A percentile compares a stretch with the other conserved stretches of the same genome.
Evolutionary conservation across 2,888 invertebrate species (phyloP).

Genomic region (Cybosia mesomella): DNA sequence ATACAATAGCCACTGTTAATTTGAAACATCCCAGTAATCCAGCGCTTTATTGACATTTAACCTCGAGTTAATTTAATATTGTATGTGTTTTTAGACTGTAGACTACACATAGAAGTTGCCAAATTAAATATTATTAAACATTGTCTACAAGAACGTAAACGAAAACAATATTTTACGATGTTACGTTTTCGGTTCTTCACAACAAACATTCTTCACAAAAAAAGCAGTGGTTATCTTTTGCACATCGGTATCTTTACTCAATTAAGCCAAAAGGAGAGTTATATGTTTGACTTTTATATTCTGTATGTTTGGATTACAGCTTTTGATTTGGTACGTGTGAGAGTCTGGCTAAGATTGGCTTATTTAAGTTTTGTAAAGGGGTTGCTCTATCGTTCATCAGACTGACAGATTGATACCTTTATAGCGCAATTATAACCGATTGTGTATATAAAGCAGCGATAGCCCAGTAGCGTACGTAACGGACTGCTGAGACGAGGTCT

Average conservation of each 20-base stretch:
- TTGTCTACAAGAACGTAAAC: background rate
- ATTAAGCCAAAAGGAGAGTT: background rate
- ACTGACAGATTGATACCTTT: too few relatives aligned
- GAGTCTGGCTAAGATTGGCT: too few relatives aligned
- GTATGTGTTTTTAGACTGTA: background rate
- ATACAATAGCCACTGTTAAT: too few relatives aligned
- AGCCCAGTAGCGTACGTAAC: too few relatives aligned
- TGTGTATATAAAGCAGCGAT: too few relatives aligned
- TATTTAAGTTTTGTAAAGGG: too few relatives aligned
- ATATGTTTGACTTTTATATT: background rate
- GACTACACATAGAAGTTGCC: background rate
- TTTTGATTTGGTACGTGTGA: background rate
- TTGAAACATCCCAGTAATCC: background rate
- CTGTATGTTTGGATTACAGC: too few relatives aligned
- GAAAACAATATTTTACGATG: background rate
- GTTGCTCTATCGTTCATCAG: too few relatives aligned
- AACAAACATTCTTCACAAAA: background rate
- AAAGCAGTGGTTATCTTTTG: background rate
- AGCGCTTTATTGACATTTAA: background rate
- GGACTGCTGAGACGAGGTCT: too few relatives aligned
- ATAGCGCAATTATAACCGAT: too few relatives aligned
- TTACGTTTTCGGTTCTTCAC: background rate
- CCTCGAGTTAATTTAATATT: background rate
- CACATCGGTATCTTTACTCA: background rate
- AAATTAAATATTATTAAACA: background rate